Evolutionary conservation across 2,888 invertebrate genomes (phyloP).

Genomic region (Oxyscelio sp.): DNA sequence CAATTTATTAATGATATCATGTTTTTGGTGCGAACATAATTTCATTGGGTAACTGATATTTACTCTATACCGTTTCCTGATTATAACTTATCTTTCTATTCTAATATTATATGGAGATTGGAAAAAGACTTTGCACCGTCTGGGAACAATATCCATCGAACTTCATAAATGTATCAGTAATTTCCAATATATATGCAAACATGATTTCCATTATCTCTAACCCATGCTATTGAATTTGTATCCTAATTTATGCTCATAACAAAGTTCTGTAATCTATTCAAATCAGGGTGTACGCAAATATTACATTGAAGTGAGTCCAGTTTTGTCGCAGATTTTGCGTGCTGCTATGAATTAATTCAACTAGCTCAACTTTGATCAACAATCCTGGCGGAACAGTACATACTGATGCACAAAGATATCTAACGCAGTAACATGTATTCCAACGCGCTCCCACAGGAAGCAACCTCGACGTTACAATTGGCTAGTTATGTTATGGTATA

Average conservation of each 20-base stretch:
- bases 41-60: background rate
- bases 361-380: too few relatives aligned
- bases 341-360: too few relatives aligned
- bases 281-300: constrained; percentile 52
- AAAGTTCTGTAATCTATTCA: constrained; percentile 58
- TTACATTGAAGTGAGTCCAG: constrained; percentile 55
- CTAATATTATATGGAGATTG: constrained; percentile 6
- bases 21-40: background rate
- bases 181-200: constrained; percentile 34
- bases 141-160: constrained; percentile 12
- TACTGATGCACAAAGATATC: constrained; percentile 65
- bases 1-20: background rate
- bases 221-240: constrained; percentile 46
- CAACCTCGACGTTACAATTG: constrained; percentile 69
- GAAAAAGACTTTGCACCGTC: constrained; percentile 15
- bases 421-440: constrained; percentile 57
- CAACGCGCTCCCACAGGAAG: constrained; percentile 63
- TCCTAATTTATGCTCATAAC: constrained; percentile 58
- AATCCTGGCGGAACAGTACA: too few relatives aligned
- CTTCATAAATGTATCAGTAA: constrained; percentile 24
- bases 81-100: background rate
- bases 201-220: constrained; percentile 43
- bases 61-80: background rate
- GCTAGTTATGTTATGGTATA: constrained; percentile 69
- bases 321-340: constrained; percentile 48